A percentile compares a stretch with the other conserved stretches of the same genome.
Evolutionary conservation across 2,797 vertebrate genomes (phyloP).

Genomic region (Anisognathus igniventris): DNA sequence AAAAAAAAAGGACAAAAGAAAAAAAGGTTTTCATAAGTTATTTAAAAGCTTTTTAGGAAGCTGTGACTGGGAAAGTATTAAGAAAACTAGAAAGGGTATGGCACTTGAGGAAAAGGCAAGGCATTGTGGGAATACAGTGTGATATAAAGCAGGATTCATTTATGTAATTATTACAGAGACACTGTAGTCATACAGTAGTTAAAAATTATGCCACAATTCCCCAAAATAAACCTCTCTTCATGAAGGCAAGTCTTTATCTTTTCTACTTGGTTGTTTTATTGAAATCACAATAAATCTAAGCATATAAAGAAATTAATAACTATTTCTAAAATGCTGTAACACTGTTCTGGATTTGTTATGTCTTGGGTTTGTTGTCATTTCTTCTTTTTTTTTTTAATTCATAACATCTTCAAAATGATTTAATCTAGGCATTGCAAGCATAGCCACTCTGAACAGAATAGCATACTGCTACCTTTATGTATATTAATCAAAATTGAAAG

Average conservation of each 20-base stretch:
- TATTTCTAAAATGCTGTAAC: not conserved
- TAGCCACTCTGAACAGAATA: not conserved
- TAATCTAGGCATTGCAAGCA: not conserved
- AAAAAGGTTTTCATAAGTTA: not conserved
- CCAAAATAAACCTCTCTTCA: not conserved
- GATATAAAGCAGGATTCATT: not conserved
- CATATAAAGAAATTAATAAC: not conserved
- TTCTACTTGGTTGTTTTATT: not conserved
- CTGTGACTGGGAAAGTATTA: not conserved
- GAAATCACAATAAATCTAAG: not conserved
- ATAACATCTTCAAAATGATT: not conserved
- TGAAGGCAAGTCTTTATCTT: not conserved
- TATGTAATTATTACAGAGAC: not conserved
- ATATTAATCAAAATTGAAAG: conserved; percentile 8
- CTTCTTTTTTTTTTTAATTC: not conserved
- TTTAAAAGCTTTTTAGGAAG: not conserved
- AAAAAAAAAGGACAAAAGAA: not conserved
- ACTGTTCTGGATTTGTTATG: not conserved
- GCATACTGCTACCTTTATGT: not conserved
- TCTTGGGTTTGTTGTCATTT: not conserved
- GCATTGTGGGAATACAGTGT: not conserved
- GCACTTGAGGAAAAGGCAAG: not conserved
- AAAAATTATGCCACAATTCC: not conserved
- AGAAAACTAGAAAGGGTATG: not conserved
- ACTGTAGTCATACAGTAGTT: not conserved